These are phyloP conservation scores for Hydrotaea cyrtoneurina DNA, from an alignment of 2,888 invertebrate species.

Conservation along the genomic window DNA sequence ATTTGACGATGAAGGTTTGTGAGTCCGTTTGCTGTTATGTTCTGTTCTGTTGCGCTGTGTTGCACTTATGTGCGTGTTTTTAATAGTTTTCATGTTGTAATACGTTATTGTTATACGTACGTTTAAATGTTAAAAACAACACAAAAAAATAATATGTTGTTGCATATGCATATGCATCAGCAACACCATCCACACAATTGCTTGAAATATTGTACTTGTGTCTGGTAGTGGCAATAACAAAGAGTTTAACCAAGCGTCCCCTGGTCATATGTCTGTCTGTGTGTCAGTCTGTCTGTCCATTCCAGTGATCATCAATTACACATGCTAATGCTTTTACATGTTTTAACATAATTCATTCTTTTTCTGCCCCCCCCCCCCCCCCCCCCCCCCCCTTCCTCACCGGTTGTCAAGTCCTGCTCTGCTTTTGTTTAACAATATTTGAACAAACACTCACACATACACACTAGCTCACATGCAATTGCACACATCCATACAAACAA, in stretches of 20 bases:
- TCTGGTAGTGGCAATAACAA: constrained; percentile 27
- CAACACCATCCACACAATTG: not conserved
- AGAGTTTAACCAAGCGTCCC: constrained; percentile 57
- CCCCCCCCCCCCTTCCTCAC: not conserved
- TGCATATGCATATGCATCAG: not conserved
- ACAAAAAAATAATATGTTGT: not conserved
- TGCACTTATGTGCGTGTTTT: constrained; percentile 67
- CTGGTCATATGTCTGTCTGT: constrained; percentile 5
- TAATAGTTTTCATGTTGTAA: constrained; percentile 62
- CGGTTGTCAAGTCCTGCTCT: not conserved
- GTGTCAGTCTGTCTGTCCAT: constrained; percentile 54
- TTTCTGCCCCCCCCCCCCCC: not conserved
- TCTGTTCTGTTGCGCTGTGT: constrained; percentile 65
- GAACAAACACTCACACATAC: not conserved
- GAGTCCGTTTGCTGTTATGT: constrained; percentile 46
- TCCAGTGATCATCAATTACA: constrained; percentile 75
- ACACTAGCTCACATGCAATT: not conserved
- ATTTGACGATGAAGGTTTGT: not conserved
- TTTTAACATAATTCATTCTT: constrained; percentile 49
- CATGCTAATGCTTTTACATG: constrained; percentile 72
- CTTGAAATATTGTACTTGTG: constrained; percentile 24
- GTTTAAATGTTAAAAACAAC: constrained; percentile 11
- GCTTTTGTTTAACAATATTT: not conserved
- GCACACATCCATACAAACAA: constrained; percentile 5
- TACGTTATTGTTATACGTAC: constrained; percentile 47